Base-by-base conservation (phyloP, 1,140 invertebrate species). In the Bicyclus anynana region DNA sequence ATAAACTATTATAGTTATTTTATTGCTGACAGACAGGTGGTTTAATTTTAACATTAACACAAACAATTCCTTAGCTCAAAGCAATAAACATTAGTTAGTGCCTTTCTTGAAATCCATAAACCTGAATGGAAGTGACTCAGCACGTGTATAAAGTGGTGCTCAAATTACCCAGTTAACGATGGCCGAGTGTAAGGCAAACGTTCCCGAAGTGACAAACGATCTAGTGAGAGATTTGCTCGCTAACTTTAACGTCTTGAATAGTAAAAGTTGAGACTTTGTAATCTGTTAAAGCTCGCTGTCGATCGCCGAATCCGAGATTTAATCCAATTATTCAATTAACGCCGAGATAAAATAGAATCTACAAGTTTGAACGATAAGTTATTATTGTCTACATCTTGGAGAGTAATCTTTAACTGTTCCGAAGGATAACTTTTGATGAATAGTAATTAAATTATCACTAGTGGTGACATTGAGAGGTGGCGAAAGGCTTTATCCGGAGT, bases 201-300 rank as follows among this genome's bases (percentile, higher is more conserved):
- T 35, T 35, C 12, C 33, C 33, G n/a, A 35, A 35, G 33, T 35
- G 33, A 35, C 33, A 35, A 35, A 35, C 33, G 33, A 35, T 35
- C 33, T 35, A 35, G 33, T 35, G 33, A 35, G 33, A 35, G 33
- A 12, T 35, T 35, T 35, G 4, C 37, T 40, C 37, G 37, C 6
- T 16, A 40, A 40, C 13, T 40, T 40, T 10, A 33, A 40, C 37
- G 37, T 40, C 37, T 40, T 40, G 37, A 40, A 40, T 40, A 40
- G 16, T 14, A 33, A 40, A 40, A 40, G 37, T 40, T 40, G 4
- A 40, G 13, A 40, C 37, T 33, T 33, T 40, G 37, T 40, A 17
- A 40, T 40, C 37, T 40, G 13, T 40, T 16, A 17, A 40, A 40
- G 13, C 37, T 40, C 35, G 10, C 14, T 17, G 37, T 40, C 37